phyloP scores from a whole-genome alignment of 2,113 vertebrate genomes.

The Anthoscopus minutus region DNA sequence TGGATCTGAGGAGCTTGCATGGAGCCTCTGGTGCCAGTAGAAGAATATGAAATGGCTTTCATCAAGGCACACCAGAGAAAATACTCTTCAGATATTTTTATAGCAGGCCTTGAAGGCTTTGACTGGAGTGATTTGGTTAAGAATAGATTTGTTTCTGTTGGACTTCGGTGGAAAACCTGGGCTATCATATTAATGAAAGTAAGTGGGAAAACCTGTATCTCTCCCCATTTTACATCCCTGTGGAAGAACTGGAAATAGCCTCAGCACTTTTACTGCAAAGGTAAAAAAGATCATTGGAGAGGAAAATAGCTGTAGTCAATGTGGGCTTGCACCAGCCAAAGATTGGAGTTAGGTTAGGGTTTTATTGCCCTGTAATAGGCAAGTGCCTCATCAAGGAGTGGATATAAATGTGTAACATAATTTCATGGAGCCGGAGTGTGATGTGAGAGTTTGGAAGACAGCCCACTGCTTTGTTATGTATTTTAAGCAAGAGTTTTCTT shows the following conservation, averaged over 20 bases:
- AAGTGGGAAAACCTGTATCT: neutral
- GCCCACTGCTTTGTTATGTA: neutral
- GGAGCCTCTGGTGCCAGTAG: neutral
- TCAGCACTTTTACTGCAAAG: neutral
- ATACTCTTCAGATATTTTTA: neutral
- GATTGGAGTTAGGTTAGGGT: neutral
- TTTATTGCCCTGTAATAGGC: neutral
- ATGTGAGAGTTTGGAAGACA: neutral
- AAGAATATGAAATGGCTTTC: neutral
- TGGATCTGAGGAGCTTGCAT: neutral
- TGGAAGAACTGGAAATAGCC: neutral
- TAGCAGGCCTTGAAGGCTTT: neutral
- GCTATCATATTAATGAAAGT: neutral
- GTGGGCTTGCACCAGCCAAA: neutral
- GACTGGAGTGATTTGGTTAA: neutral
- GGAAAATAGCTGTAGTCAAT: neutral
- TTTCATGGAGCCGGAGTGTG: neutral
- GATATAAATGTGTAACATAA: neutral
- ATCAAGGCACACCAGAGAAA: neutral
- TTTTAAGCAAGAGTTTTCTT: neutral
- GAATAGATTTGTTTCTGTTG: conserved; percentile 7
- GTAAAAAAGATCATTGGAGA: neutral
- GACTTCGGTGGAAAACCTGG: neutral
- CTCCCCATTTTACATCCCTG: neutral
- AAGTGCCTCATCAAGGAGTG: neutral